These are phyloP conservation scores for Orchesella cincta DNA, from an alignment of 1,140 invertebrate species.

Conservation along the genomic window DNA sequence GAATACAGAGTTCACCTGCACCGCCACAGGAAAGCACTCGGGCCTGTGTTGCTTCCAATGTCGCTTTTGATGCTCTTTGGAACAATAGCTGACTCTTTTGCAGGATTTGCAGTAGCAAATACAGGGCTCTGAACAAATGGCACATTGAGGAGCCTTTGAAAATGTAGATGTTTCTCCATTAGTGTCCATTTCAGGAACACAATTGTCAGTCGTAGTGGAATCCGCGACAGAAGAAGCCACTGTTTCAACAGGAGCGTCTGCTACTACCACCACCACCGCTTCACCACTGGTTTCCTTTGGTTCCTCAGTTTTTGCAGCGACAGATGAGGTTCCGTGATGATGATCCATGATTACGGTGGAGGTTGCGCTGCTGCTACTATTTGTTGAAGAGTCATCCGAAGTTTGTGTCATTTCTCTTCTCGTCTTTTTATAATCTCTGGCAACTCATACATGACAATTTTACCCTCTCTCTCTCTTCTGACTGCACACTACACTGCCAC, in stretches of 20 bases:
- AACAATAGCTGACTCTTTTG: constrained; percentile 38
- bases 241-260: neutral
- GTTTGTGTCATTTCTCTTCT: neutral
- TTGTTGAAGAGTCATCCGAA: neutral
- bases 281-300: neutral
- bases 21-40: constrained; percentile 35
- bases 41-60: constrained; percentile 38
- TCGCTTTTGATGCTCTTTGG: constrained; percentile 40
- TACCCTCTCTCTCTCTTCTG: neutral
- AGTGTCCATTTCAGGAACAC: neutral
- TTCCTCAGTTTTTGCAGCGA: neutral
- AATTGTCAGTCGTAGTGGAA: neutral
- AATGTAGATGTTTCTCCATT: neutral
- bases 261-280: neutral
- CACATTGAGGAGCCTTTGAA: constrained; percentile 9
- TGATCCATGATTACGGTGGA: neutral
- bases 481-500: neutral
- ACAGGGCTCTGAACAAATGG: constrained; percentile 5
- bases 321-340: neutral
- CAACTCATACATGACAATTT: neutral
- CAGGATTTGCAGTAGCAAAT: constrained; percentile 35
- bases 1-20: constrained; percentile 30
- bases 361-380: neutral
- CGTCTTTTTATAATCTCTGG: neutral
- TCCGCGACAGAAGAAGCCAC: neutral